Evolutionary conservation across 1,140 invertebrate species (phyloP).

Genomic region (Augochlora pura): DNA sequence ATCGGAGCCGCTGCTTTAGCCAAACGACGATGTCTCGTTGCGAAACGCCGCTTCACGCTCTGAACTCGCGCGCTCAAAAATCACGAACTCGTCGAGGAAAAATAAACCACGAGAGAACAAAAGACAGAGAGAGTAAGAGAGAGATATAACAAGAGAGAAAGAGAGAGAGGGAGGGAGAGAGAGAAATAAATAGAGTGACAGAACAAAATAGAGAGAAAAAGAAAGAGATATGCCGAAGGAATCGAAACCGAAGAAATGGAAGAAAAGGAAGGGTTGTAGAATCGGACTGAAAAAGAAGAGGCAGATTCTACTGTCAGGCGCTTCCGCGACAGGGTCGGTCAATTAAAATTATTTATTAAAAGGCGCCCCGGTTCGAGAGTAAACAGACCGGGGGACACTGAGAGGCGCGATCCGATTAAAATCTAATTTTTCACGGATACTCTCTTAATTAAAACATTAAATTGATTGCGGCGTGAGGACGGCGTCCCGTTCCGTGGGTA

Average conservation of each 20-base stretch:
- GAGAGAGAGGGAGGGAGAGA: no score
- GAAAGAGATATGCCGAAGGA: no score
- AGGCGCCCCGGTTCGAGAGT: conserved; percentile 41
- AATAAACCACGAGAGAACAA: no score
- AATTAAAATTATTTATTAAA: conserved; percentile 68
- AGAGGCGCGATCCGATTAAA: conserved; percentile 72
- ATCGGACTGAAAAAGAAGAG: not conserved
- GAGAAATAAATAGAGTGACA: no score
- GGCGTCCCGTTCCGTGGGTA: conserved; percentile 29
- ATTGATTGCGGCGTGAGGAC: conserved; percentile 76
- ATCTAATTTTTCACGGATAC: conserved; percentile 80
- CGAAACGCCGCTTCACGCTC: conserved; percentile 21
- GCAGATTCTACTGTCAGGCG: not conserved
- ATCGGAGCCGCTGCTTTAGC: conserved; percentile 31
- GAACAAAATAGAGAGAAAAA: no score
- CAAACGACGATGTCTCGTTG: conserved; percentile 39
- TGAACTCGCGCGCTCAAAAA: not conserved
- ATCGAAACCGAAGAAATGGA: not conserved
- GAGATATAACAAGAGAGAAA: no score
- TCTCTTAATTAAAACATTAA: conserved; percentile 81
- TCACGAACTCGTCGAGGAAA: no score
- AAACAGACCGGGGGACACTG: conserved; percentile 44
- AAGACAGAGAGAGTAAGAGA: no score
- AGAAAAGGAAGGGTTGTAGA: not conserved
- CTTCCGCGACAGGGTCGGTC: conserved; percentile 23